phyloP scores from a whole-genome alignment of 2,888 invertebrate species.

The Harpagoxenus sublaevis region DNA sequence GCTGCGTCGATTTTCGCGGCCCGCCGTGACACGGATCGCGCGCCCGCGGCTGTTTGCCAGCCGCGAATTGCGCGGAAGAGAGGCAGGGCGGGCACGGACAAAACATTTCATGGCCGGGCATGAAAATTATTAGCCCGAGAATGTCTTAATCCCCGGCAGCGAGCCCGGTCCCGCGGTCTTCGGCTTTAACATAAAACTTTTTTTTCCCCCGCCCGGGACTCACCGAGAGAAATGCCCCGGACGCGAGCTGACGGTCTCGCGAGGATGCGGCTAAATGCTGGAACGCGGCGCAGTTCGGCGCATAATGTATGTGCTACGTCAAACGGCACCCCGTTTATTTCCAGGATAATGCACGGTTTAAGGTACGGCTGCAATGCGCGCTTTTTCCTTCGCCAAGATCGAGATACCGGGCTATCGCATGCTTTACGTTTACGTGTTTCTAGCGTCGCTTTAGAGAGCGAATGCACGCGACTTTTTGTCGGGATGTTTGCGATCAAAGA shows the following conservation, averaged over 20 bases:
- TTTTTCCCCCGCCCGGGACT: constrained; percentile 66
- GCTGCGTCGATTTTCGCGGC: constrained; percentile 12
- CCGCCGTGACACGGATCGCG: background rate
- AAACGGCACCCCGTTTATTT: constrained; percentile 61
- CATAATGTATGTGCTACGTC: constrained; percentile 69
- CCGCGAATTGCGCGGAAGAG: constrained; percentile 7
- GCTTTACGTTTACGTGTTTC: constrained; percentile 30
- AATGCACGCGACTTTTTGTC: constrained; percentile 9
- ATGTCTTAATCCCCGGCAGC: constrained; percentile 83
- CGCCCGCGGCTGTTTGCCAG: background rate
- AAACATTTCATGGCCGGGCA: constrained; percentile 79
- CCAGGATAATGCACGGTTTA: constrained; percentile 40
- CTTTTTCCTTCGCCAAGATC: constrained; percentile 37
- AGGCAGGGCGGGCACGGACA: constrained; percentile 72
- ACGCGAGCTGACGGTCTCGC: constrained; percentile 54
- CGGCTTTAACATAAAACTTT: constrained; percentile 77
- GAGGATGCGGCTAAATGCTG: constrained; percentile 56
- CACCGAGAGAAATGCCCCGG: constrained; percentile 46
- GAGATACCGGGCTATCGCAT: constrained; percentile 27
- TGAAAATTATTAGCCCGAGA: constrained; percentile 84
- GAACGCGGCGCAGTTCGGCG: constrained; percentile 61
- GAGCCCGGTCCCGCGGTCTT: constrained; percentile 75
- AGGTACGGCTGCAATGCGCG: constrained; percentile 29
- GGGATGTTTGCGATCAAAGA: background rate
- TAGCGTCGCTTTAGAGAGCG: constrained; percentile 31